Percentiles rank a stretch among this genome's conserved stretches.
Conservation (phyloP, 2,113 vertebrate species). For the Sprattus sprattus region DNA sequence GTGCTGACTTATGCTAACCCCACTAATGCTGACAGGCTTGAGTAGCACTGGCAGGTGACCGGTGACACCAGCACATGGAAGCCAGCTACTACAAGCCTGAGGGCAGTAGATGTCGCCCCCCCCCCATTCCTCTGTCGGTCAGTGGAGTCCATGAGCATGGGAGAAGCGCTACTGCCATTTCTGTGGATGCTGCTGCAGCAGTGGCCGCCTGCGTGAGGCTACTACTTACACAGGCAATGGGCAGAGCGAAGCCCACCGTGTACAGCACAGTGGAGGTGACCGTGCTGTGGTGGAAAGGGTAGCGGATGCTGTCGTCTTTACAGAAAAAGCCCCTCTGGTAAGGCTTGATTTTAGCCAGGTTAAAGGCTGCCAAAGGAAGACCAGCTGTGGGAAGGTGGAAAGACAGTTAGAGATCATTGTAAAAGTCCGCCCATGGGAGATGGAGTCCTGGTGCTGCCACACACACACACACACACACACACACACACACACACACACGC, state of each 20-base stretch:
- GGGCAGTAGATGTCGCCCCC: not conserved
- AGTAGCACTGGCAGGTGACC: not conserved
- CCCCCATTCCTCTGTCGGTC: not conserved
- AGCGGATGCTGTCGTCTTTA: slow-evolving; percentile 95
- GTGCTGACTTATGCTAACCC: not conserved
- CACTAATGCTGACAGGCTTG: not conserved
- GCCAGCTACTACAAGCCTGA: slow-evolving; percentile 1
- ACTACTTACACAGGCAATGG: slow-evolving; percentile 99
- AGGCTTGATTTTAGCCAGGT: slow-evolving; percentile 93
- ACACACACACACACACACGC: no score
- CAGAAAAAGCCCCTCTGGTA: slow-evolving; percentile 99
- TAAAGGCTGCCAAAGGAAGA: slow-evolving; percentile 93
- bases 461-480: no score
- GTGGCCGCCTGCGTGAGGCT: slow-evolving; percentile 55
- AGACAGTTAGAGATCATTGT: slow-evolving; percentile 66
- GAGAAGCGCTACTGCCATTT: not conserved
- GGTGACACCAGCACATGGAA: not conserved
- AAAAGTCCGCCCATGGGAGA: not conserved
- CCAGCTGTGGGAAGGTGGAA: slow-evolving; percentile 87
- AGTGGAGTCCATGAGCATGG: slow-evolving; percentile 3
- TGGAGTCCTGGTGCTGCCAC: slow-evolving; percentile 15
- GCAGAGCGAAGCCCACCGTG: slow-evolving; percentile 89
- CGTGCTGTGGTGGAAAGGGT: slow-evolving; percentile 92
- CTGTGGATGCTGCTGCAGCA: slow-evolving; percentile 52
- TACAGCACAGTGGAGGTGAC: slow-evolving; percentile 87